phyloP scores from a whole-genome alignment of 2,888 invertebrate species.

The Eucera pruinosa region DNA sequence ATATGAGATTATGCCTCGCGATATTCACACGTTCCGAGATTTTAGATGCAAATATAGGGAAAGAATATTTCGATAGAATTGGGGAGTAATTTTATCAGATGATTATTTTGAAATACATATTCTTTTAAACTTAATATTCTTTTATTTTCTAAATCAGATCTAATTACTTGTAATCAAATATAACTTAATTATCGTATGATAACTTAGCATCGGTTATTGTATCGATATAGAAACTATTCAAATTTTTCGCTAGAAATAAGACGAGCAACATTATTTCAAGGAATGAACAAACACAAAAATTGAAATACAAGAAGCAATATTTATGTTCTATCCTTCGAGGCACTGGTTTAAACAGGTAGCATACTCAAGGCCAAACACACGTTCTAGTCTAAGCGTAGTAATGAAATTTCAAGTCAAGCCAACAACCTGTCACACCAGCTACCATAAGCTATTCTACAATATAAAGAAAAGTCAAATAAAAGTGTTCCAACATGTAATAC shows the following conservation, averaged over 20 bases:
- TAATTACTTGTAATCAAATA: no score
- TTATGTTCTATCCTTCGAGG: conserved; percentile 5
- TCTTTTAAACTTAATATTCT: no score
- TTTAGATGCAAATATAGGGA: not conserved
- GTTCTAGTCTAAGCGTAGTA: not conserved
- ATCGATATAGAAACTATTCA: no score
- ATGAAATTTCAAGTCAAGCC: conserved; percentile 13
- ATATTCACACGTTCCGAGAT: not conserved
- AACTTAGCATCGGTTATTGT: no score
- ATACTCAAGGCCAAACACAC: conserved; percentile 33
- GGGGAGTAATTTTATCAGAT: not conserved
- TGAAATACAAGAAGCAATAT: not conserved
- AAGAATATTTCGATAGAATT: not conserved
- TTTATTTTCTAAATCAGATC: no score
- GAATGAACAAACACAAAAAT: not conserved
- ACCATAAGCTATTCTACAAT: not conserved
- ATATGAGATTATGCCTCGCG: not conserved
- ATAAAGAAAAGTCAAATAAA: not conserved
- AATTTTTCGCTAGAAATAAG: no score
- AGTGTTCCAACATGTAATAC: not conserved
- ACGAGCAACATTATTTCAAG: no score
- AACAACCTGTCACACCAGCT: conserved; percentile 14
- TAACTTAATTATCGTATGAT: no score
- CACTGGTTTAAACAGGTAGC: conserved; percentile 30
- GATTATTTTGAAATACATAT: not conserved